phyloP scores from a whole-genome alignment of 2,113 vertebrate genomes.

The Recurvirostra avosetta region DNA sequence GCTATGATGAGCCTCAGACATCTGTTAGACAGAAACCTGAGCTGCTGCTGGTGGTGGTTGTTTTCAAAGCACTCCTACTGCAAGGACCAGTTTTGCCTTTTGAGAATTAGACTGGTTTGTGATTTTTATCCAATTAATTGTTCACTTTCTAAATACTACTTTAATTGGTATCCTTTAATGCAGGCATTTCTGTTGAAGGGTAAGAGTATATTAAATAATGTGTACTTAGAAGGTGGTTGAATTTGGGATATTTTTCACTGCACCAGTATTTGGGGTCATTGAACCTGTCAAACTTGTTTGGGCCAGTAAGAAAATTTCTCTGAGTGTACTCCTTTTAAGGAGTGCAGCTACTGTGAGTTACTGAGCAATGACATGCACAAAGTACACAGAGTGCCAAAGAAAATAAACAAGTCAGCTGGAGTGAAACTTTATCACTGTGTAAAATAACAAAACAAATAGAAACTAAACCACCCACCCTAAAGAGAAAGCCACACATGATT shows the following conservation, averaged over 20 bases:
- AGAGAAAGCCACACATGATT: neutral
- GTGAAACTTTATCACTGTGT: constrained; percentile 8
- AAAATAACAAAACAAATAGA: constrained; percentile 28
- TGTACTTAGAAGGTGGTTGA: neutral
- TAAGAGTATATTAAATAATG: neutral
- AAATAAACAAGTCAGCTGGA: constrained; percentile 25
- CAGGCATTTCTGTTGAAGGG: neutral
- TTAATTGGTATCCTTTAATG: neutral
- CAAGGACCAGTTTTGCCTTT: neutral
- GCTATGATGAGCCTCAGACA: neutral
- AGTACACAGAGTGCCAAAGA: constrained; percentile 5
- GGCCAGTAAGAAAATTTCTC: neutral
- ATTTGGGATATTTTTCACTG: neutral
- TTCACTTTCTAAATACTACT: neutral
- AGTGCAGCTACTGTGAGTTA: neutral
- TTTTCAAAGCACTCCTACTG: neutral
- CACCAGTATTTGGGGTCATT: neutral
- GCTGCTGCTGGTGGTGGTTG: neutral
- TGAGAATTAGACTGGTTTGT: neutral
- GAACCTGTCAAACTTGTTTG: constrained; percentile 36
- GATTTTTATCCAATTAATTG: neutral
- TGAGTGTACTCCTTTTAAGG: constrained; percentile 22
- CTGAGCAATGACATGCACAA: neutral
- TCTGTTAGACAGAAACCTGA: neutral
- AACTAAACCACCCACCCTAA: neutral